Conservation (phyloP, 2,888 invertebrate genomes). For the Drosophila meridionalis region DNA sequence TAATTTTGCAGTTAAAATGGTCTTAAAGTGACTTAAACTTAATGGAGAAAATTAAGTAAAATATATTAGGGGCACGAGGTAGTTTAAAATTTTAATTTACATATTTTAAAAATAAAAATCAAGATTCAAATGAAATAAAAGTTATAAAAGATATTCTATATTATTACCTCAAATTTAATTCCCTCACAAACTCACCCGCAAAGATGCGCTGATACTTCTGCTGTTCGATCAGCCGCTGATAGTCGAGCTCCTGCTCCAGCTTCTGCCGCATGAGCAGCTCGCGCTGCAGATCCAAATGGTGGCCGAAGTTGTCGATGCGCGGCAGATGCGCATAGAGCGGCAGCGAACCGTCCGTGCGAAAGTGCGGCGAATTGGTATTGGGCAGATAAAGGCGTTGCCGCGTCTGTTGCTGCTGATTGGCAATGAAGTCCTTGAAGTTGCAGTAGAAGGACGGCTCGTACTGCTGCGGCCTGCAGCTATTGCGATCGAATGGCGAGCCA, state of each 20-base stretch:
- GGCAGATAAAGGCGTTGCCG: neutral
- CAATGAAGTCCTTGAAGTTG: neutral
- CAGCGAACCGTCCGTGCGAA: neutral
- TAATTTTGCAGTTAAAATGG: too few species aligned
- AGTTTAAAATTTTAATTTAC: too few species aligned
- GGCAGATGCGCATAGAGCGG: conserved; percentile 21
- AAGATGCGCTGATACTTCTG: conserved; percentile 24
- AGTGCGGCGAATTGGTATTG: neutral
- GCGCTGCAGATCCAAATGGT: conserved; percentile 15
- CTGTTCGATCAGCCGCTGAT: conserved; percentile 23
- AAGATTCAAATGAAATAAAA: too few species aligned
- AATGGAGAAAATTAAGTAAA: too few species aligned
- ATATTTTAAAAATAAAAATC: too few species aligned
- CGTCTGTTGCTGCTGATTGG: conserved; percentile 2
- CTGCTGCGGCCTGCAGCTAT: neutral
- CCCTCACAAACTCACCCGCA: conserved; percentile 24
- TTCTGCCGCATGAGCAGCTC: conserved; percentile 21
- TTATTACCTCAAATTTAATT: too few species aligned
- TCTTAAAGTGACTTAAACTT: too few species aligned
- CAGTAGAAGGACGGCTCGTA: neutral
- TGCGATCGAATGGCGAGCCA: neutral
- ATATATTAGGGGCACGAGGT: too few species aligned
- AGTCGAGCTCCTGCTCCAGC: conserved; percentile 18
- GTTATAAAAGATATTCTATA: too few species aligned
- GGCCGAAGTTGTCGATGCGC: conserved; percentile 6